Evolutionary conservation across 23 tunicate species (phyloP), one percentile per base, ranked within the genome.

Genomic region (Styela clava): DNA sequence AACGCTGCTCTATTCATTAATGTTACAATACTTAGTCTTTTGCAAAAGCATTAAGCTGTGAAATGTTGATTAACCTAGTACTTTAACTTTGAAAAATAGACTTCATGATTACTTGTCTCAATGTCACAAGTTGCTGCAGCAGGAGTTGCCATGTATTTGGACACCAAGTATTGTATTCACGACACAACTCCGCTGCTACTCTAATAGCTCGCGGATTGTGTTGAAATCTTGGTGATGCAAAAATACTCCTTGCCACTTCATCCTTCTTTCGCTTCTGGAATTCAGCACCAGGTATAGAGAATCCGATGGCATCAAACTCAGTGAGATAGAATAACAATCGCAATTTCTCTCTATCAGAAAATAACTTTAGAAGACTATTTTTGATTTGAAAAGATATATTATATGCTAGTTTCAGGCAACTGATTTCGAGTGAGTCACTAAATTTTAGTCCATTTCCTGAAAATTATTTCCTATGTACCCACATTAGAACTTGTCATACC

Each of bases 151-250:
- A 89, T 20, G 79, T 84, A 35, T 80, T 84, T 31, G 88, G 69
- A 26, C 85, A 68, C 56, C 74, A 87, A 19, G 77, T 25, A 32
- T 85, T 85, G 35, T 78, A 89, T 69, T 89, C 94, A 24, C 85
- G 84, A 33, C 94, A 89, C 84, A 89, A 56, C 23, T 89, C 94
- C 2, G 94, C 88, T 0, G 94, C 94, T 20, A 74, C 81, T 16
- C 94, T 74, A 3, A 89, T 30, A 12, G 88, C 94, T 31, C 73
- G 69, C 16, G 94, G 94, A 56, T 84, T 79, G 69, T 71, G 88
- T 65, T 78, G 77, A n/a, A 71, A 62, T n/a, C 83, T 34, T 2
- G 88, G 71, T 25, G 83, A 83, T 30, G 94, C 87, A 29, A 83
- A 67, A 0, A 88, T 78, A 63, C 94, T 88, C 31, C 81, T 68